Percentiles rank a stretch among this genome's conserved stretches.
Evolutionary conservation across 2,113 vertebrate genomes (phyloP).

Genomic region (Oncorhynchus mykiss): DNA sequence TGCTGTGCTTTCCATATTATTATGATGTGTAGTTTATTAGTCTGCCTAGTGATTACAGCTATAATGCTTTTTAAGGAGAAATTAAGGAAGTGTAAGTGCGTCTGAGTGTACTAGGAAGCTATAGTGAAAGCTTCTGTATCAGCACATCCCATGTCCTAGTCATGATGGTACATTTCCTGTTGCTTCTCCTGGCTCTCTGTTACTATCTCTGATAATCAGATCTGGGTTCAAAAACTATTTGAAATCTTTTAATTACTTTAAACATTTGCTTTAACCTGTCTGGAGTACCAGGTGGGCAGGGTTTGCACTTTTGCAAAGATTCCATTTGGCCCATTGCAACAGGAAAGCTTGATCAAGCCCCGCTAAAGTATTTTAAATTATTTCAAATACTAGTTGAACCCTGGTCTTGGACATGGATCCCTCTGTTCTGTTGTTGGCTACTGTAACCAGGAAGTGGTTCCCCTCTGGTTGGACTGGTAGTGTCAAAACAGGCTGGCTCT

Average conservation of each 20-base stretch:
- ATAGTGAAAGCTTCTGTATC: slow-evolving; percentile 9
- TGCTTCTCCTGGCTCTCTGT: slow-evolving; percentile 26
- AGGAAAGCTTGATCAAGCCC: too few species aligned
- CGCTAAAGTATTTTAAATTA: too few species aligned
- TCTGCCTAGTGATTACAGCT: slow-evolving; percentile 4
- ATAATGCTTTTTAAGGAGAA: slow-evolving; percentile 21
- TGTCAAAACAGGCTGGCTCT: slow-evolving; percentile 70
- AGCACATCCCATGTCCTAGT: not conserved
- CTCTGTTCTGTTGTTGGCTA: slow-evolving; percentile 72
- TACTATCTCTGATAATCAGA: too few species aligned
- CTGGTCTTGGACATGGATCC: slow-evolving; percentile 37
- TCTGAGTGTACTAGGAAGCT: not conserved
- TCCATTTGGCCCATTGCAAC: too few species aligned
- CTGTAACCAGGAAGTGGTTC: slow-evolving; percentile 80
- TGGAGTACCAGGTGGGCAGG: too few species aligned
- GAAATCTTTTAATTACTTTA: too few species aligned
- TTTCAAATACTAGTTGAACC: too few species aligned
- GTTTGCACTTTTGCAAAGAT: too few species aligned
- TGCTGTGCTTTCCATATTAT: slow-evolving; percentile 18
- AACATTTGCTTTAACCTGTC: too few species aligned
- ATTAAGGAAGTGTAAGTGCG: not conserved
- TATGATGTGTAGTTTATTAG: slow-evolving; percentile 23
- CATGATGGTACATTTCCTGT: slow-evolving; percentile 44
- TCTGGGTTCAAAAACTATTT: too few species aligned
- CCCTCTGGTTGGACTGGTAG: slow-evolving; percentile 51